Evolutionary conservation across 2,797 vertebrate genomes (phyloP), one percentile per base, ranked within the genome.

Genomic region (Moxostoma hubbsi): DNA sequence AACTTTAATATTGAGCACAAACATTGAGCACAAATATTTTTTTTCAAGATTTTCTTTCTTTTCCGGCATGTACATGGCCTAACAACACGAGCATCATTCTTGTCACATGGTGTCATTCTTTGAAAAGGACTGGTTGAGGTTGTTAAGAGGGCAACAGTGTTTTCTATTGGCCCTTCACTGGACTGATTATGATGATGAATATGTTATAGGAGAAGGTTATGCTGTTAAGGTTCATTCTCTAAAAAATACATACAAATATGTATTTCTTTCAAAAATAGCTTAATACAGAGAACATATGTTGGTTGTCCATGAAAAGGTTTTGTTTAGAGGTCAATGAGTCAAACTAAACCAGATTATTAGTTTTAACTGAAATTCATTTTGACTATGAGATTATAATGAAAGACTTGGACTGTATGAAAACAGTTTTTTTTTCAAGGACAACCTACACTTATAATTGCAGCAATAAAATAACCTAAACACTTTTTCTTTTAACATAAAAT

Each of bases 1-100:
- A 84, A 86, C 50, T 87, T 89, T 88, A 87, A 93, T 92, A 92
- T 81, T 80, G 53, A 93, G 82, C 91, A 94, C 92, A 89, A 93
- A 91, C 91, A 94, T 90, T 79, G 51, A 86, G 87, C 72, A 84
- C 85, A 81, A 84, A 82, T 43, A 12, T 53, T 77, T 80, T 75
- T 69, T 84, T 36, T 36, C 80, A 75, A 81, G 54, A 78, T 82
- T 84, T 74, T 53, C 84, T 78, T 79, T 76, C 53, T 71, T 75
- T 67, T 36, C 45, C 77, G 72, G 86, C 85, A 89, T 73, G 77
- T 78, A 92, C 80, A 90, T 91, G 89, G 88, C 86, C 91, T 88
- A 85, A 88, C 85, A 89, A 71, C 76, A 84, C 85, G 85, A 91
- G 85, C 84, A 78, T 88, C 87, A 76, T 59, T 72, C 83, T 86